A percentile compares a stretch with the other conserved stretches of the same genome.
Conservation (phyloP, 2,113 vertebrate species). For the Hippolais icterina region DNA sequence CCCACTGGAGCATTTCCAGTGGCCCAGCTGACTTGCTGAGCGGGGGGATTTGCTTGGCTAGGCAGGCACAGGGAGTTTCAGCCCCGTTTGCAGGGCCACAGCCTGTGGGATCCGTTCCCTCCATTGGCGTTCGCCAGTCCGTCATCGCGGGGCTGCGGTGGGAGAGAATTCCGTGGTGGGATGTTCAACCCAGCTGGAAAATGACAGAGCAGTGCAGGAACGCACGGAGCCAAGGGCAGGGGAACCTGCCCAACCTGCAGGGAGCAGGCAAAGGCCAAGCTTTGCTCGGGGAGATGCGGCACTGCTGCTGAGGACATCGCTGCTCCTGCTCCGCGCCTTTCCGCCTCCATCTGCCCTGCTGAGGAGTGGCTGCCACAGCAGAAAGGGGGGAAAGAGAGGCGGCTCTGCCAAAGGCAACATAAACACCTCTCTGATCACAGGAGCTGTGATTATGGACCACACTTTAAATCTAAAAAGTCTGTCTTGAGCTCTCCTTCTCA, state of each 20-base stretch:
- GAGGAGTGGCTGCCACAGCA: not conserved
- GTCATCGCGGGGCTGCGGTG: not conserved
- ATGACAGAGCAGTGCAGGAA: not conserved
- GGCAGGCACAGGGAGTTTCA: not conserved
- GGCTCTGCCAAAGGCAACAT: not conserved
- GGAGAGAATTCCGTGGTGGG: accelerated
- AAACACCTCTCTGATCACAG: not conserved
- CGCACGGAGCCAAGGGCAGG: not conserved
- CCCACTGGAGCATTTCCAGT: slow-evolving; percentile 40
- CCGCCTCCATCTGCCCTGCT: not conserved
- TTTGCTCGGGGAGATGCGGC: not conserved
- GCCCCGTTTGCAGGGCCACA: not conserved
- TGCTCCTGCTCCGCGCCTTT: too few relatives aligned
- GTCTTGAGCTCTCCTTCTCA: not conserved
- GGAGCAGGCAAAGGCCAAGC: not conserved
- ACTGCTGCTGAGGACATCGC: accelerated
- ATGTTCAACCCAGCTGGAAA: not conserved
- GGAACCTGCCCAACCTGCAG: not conserved
- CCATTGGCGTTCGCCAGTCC: not conserved
- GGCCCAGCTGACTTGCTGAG: slow-evolving; percentile 13
- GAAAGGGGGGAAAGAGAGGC: not conserved
- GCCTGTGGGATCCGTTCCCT: not conserved
- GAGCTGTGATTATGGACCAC: not conserved
- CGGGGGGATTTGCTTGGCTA: not conserved
- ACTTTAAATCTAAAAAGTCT: not conserved